phyloP scores from a whole-genome alignment of 2,113 vertebrate species.

The Oreochromis spilurus region DNA sequence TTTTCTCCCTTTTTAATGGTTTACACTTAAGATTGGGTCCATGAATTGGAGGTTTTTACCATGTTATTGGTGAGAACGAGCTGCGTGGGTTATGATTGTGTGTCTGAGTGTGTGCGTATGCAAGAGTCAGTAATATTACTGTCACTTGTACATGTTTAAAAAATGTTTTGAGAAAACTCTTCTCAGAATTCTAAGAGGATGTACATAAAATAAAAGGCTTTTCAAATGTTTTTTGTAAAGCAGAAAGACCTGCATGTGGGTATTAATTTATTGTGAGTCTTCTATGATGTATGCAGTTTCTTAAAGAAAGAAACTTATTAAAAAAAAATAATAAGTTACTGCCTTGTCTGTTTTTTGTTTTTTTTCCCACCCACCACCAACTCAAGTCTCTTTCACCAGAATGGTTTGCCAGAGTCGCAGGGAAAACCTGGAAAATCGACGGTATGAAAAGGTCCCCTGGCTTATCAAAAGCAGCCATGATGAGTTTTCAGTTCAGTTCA shows the following conservation, averaged over 20 bases:
- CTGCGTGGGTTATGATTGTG: background rate
- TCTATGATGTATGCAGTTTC: constrained; percentile 90
- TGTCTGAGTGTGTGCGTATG: constrained; percentile 5
- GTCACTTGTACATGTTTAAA: constrained; percentile 68
- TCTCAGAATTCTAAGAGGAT: constrained; percentile 75
- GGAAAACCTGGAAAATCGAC: background rate
- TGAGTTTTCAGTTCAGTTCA: background rate
- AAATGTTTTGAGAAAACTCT: constrained; percentile 57
- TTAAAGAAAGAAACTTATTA: constrained; percentile 77
- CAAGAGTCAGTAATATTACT: constrained; percentile 26
- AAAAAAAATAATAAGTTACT: constrained; percentile 42
- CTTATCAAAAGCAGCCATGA: background rate
- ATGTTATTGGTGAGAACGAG: background rate
- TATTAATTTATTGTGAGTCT: constrained; percentile 90
- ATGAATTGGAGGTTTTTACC: background rate
- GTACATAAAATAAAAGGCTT: constrained; percentile 83
- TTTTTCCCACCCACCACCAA: rapidly evolving
- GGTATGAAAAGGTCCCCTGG: background rate
- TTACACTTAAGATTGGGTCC: constrained; percentile 11
- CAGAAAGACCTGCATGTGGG: constrained; percentile 86
- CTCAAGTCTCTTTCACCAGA: background rate
- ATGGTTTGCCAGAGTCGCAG: background rate
- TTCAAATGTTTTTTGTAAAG: constrained; percentile 83
- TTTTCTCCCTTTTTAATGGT: background rate
- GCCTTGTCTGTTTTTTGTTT: background rate